These are phyloP conservation scores for Sesamia nonagrioides DNA, from an alignment of 1,140 invertebrate species.

Conservation along the genomic window DNA sequence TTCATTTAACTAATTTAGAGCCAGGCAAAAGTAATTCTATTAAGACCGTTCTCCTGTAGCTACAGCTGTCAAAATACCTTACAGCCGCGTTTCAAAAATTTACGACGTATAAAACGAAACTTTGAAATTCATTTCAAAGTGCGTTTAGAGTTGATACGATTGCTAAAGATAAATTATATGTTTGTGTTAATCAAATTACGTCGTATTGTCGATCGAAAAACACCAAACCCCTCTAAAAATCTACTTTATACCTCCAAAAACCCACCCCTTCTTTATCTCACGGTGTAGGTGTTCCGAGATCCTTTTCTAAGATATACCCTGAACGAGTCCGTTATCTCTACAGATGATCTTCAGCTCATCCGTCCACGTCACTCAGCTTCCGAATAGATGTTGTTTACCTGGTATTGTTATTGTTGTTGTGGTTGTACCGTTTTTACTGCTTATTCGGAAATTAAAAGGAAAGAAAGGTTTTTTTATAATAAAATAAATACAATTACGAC, in stretches of 20 bases:
- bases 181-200: too few species aligned
- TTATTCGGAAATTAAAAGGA: neutral
- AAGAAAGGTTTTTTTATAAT: neutral
- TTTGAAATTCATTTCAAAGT: too few species aligned
- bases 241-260: neutral
- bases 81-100: too few species aligned
- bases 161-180: too few species aligned
- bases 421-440: neutral
- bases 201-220: neutral
- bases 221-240: neutral
- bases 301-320: constrained; percentile 64
- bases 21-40: too few species aligned
- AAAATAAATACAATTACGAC: too few species aligned
- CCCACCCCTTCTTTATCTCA: neutral
- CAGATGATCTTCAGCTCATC: constrained; percentile 59
- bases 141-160: too few species aligned
- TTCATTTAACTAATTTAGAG: too few species aligned
- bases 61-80: too few species aligned
- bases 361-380: constrained; percentile 58
- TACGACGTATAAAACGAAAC: too few species aligned
- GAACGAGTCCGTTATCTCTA: constrained; percentile 52
- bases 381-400: neutral
- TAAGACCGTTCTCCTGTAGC: too few species aligned
- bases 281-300: constrained; percentile 16
- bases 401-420: neutral